phyloP scores from a whole-genome alignment of 2,113 vertebrate species.

The Anarrhichthys ocellatus region DNA sequence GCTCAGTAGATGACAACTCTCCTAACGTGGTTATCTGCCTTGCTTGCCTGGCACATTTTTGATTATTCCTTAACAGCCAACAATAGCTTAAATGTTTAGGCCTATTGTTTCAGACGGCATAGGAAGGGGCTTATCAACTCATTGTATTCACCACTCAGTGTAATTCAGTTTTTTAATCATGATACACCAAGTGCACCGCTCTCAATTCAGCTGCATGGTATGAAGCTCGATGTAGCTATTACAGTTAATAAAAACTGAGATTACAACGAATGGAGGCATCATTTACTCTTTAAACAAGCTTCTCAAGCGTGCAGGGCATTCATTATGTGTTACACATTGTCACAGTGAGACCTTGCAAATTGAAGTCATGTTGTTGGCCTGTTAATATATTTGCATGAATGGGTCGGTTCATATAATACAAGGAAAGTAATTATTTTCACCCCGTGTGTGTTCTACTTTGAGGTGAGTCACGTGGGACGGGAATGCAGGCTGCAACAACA shows the following conservation, averaged over 20 bases:
- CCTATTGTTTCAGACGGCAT: slow-evolving; percentile 36
- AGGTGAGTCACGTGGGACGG: slow-evolving; percentile 64
- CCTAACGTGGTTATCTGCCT: slow-evolving; percentile 41
- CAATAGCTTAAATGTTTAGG: slow-evolving; percentile 52
- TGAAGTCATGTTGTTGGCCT: slow-evolving; percentile 36
- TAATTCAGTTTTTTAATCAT: slow-evolving; percentile 50
- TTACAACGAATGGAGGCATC: slow-evolving; percentile 33
- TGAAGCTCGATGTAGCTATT: slow-evolving; percentile 22
- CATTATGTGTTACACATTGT: slow-evolving; percentile 20
- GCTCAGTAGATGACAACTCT: slow-evolving; percentile 47
- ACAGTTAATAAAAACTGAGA: slow-evolving; percentile 41
- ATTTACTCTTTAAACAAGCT: slow-evolving; percentile 34
- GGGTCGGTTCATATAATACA: slow-evolving; percentile 37
- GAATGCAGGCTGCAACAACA: slow-evolving; percentile 56
- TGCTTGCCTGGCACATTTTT: slow-evolving; percentile 51
- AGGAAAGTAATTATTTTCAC: slow-evolving; percentile 67
- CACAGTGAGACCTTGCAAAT: slow-evolving; percentile 50
- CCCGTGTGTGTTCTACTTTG: slow-evolving; percentile 53
- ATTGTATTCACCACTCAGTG: slow-evolving; percentile 46
- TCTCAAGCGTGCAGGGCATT: slow-evolving; percentile 23
- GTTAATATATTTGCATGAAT: slow-evolving; percentile 43
- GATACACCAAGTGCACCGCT: slow-evolving; percentile 34
- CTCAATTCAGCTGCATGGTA: slow-evolving; percentile 1
- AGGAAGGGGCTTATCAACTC: slow-evolving; percentile 18
- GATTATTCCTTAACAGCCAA: slow-evolving; percentile 34